phyloP scores from a whole-genome alignment of 2,888 invertebrate species.

The Drosophila aldrichi region DNA sequence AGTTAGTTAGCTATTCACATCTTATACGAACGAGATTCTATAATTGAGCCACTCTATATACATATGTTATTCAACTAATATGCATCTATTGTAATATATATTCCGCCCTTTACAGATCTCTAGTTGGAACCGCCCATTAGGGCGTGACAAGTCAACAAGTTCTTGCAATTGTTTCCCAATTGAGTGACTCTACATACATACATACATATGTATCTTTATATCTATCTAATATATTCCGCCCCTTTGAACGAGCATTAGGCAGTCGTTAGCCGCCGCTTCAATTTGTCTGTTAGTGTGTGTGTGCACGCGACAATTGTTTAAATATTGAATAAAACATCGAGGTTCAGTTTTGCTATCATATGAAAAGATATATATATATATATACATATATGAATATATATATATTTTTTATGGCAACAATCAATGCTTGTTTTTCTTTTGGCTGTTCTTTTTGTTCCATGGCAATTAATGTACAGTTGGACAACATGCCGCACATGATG shows the following conservation, averaged over 20 bases:
- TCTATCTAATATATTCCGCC: not conserved
- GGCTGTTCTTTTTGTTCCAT: constrained; percentile 22
- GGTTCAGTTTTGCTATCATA: not conserved
- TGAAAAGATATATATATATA: not conserved
- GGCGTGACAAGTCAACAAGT: not conserved
- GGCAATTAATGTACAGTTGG: constrained; percentile 48
- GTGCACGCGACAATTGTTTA: constrained; percentile 19
- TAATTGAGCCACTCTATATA: too few relatives aligned
- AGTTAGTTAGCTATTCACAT: too few relatives aligned
- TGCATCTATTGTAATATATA: not conserved
- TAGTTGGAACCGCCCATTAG: not conserved
- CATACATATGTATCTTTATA: too few relatives aligned
- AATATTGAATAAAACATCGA: constrained; percentile 10
- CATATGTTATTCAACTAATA: too few relatives aligned
- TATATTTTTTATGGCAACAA: not conserved
- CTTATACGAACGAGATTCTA: too few relatives aligned
- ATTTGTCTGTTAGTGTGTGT: not conserved
- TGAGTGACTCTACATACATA: not conserved
- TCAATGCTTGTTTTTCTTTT: not conserved
- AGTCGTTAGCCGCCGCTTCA: not conserved
- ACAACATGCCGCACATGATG: constrained; percentile 34
- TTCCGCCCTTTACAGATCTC: not conserved
- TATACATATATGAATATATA: not conserved
- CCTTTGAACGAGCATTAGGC: not conserved
- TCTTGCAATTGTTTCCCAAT: not conserved